Evolutionary conservation across 2,888 invertebrate species (phyloP).

Genomic region (Rhamnusium bicolor): DNA sequence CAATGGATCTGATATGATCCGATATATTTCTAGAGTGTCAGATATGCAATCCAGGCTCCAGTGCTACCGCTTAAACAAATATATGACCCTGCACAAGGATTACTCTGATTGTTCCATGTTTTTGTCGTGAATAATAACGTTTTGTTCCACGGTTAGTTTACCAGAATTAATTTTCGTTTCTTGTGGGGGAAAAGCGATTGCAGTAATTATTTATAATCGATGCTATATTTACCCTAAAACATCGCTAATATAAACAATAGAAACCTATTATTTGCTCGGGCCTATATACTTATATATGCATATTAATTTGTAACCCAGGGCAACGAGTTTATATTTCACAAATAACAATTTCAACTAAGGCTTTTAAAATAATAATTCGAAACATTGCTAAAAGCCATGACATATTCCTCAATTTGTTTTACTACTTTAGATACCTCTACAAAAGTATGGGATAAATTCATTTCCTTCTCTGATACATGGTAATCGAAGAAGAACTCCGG

Average conservation of each 20-base stretch:
- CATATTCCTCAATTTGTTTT: too few relatives aligned
- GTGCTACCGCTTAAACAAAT: slow-evolving; percentile 39
- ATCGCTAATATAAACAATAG: slow-evolving; percentile 11
- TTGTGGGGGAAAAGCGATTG: slow-evolving; percentile 8
- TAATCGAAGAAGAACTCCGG: too few relatives aligned
- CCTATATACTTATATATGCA: slow-evolving; percentile 9
- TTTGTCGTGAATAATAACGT: slow-evolving; percentile 36
- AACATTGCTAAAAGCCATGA: too few relatives aligned
- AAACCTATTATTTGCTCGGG: slow-evolving; percentile 10
- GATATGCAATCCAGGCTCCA: slow-evolving; percentile 32
- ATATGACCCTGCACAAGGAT: slow-evolving; percentile 36
- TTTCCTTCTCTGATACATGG: too few relatives aligned
- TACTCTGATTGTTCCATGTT: slow-evolving; percentile 45
- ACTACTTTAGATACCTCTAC: too few relatives aligned
- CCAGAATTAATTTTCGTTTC: slow-evolving; percentile 35
- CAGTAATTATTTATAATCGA: slow-evolving; percentile 30
- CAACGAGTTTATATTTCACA: neutral
- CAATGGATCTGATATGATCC: slow-evolving; percentile 47
- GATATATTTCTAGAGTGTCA: slow-evolving; percentile 47
- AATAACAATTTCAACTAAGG: neutral
- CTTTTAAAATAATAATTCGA: too few relatives aligned
- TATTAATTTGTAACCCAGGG: neutral
- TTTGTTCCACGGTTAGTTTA: slow-evolving; percentile 31
- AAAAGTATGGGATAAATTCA: too few relatives aligned
- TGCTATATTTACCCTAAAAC: neutral